Evolutionary conservation across 2,797 vertebrate genomes (phyloP).

Genomic region (Lycodopsis pacificus): DNA sequence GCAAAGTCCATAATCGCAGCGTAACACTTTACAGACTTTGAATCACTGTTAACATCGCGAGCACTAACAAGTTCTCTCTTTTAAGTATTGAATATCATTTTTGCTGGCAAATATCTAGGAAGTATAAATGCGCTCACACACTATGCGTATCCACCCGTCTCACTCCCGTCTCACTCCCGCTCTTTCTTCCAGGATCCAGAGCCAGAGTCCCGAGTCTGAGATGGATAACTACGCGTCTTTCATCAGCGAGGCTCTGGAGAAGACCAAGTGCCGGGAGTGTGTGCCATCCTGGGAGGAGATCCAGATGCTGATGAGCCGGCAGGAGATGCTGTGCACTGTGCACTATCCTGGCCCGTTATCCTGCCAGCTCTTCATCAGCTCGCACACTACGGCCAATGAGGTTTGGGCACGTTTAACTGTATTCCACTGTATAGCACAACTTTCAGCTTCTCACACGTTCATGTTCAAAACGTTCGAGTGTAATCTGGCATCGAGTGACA

Average conservation of each 20-base stretch:
- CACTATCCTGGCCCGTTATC: slow-evolving; percentile 90
- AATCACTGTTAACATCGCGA: slow-evolving; percentile 40
- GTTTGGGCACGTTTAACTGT: slow-evolving; percentile 78
- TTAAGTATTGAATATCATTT: slow-evolving; percentile 40
- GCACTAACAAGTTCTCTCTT: slow-evolving; percentile 45
- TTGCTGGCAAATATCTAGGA: slow-evolving; percentile 20
- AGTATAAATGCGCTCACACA: background rate
- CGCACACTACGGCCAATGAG: slow-evolving; percentile 95
- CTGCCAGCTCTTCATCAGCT: slow-evolving; percentile 92
- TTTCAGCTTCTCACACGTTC: slow-evolving; percentile 19
- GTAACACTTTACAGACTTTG: slow-evolving; percentile 48
- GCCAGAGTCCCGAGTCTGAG: slow-evolving; percentile 88
- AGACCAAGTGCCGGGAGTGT: slow-evolving; percentile 90
- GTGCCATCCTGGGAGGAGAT: slow-evolving; percentile 97
- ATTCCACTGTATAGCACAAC: slow-evolving; percentile 14
- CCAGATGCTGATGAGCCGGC: slow-evolving; percentile 89
- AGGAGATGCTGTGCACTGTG: slow-evolving; percentile 91
- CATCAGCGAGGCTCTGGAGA: slow-evolving; percentile 90
- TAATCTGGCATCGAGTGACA: background rate
- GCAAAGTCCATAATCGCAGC: slow-evolving; percentile 53
- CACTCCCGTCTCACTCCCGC: slow-evolving; percentile 22
- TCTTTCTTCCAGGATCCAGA: slow-evolving; percentile 86
- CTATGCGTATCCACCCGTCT: background rate
- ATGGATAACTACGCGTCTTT: slow-evolving; percentile 93
- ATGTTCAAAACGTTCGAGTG: slow-evolving; percentile 3